Evolutionary conservation across 2,888 invertebrate genomes (phyloP).

Genomic region (Mylabris sibirica): DNA sequence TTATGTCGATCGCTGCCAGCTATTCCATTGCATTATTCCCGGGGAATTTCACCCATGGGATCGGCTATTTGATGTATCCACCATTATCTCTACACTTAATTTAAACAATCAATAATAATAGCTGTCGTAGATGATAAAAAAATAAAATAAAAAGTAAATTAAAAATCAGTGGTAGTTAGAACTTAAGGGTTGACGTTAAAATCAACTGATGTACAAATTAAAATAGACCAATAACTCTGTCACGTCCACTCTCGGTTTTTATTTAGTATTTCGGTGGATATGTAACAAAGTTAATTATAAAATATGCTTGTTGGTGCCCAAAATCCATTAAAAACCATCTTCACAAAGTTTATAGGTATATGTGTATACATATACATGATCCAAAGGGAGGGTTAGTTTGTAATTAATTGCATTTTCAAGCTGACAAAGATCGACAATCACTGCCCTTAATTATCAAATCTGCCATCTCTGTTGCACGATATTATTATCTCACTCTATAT

Average conservation of each 20-base stretch:
- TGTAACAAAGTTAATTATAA: conserved; percentile 24
- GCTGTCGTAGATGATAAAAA: too few species aligned
- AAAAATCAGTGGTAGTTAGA: too few species aligned
- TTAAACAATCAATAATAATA: neutral
- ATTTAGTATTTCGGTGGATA: neutral
- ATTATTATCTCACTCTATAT: neutral
- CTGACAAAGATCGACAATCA: conserved; percentile 2
- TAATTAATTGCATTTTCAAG: conserved; percentile 2
- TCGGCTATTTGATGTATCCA: conserved; percentile 2
- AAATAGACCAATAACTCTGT: neutral
- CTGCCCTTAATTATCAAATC: conserved; percentile 1
- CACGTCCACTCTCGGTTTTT: neutral
- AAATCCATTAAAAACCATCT: conserved; percentile 33
- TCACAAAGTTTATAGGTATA: conserved; percentile 14
- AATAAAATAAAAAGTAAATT: too few species aligned
- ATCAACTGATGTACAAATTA: neutral
- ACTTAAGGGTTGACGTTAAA: neutral
- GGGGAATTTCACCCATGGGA: conserved; percentile 4
- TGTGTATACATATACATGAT: neutral
- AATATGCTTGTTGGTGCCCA: conserved; percentile 26
- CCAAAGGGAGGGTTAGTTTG: conserved; percentile 4
- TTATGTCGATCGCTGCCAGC: conserved; percentile 29
- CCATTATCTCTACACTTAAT: neutral
- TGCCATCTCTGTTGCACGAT: neutral
- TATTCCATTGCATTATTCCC: conserved; percentile 14